Evolutionary conservation across 2,113 vertebrate species (phyloP), one percentile per base, ranked within the genome.

Genomic region (Perca schrenkii): DNA sequence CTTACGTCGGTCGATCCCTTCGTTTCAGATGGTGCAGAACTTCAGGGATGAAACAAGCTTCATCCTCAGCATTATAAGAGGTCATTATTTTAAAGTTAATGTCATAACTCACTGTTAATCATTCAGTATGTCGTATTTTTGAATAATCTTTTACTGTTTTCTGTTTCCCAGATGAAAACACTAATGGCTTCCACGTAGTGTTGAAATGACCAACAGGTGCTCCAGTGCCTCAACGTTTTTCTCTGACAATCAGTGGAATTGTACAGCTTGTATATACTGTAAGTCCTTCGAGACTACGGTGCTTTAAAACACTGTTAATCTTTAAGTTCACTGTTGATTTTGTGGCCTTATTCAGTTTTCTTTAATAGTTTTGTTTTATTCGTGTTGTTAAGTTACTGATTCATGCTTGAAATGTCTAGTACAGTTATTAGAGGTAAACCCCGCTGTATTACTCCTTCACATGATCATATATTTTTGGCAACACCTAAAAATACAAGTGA

Each of bases 1-100:
- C 47, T 75, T 1, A 53, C 31, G 6, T 28, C 3, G 11, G 3
- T 61, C 1, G 1, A 19, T 63, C 6, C 1, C 2, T 71, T 58
- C 4, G 2, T 89, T 75, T 89, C 92, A 99, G 98, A 98, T 99
- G 97, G 96, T 99, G 60, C 96, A 98, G 89, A 98, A 98, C 94
- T 97, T 99, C 90, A 94, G 94, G 86, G 97, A 99, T 5, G 98
- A 99, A 86, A 95, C 95, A 6, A 98, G 96, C 88, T 99, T 98
- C 89, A 91, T 95, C 80, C 97, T 98, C 94, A 97, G 95, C 91
- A 96, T 96, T 43, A 91, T 98, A 47, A 96, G 97, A 95, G 97
- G 98, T 99, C 70, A 75, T 21, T 22, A 8, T 50, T 10, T n/a
- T 22, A 56, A 4, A 28, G 43, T 52, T 4, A 50, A 1, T 8